A percentile compares a stretch with the other conserved stretches of the same genome.
Conservation (phyloP, 1,140 invertebrate genomes). For the Papilio glaucus region DNA sequence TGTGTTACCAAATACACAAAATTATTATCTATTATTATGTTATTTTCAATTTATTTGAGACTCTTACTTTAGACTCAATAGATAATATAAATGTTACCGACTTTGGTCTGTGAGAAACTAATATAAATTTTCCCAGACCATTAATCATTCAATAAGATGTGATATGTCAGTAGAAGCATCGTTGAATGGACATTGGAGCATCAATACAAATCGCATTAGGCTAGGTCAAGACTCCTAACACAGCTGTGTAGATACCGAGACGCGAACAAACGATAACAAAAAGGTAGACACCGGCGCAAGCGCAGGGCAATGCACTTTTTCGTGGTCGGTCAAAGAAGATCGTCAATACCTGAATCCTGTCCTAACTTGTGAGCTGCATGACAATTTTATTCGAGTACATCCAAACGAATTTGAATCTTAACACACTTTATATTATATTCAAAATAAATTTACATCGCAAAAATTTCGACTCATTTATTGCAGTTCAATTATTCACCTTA, state of each 20-base stretch:
- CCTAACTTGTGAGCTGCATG: constrained; percentile 63
- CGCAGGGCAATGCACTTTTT: constrained; percentile 78
- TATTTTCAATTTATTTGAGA: too few species aligned
- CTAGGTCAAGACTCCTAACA: constrained; percentile 79
- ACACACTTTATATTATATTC: background rate
- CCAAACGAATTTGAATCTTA: constrained; percentile 48
- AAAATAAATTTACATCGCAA: constrained; percentile 2
- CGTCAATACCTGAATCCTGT: constrained; percentile 56
- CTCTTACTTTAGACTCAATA: too few species aligned
- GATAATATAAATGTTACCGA: background rate
- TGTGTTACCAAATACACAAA: background rate
- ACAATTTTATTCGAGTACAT: constrained; percentile 49
- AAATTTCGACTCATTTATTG: constrained; percentile 36
- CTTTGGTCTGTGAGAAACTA: background rate
- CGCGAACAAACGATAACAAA: constrained; percentile 63
- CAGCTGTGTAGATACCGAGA: constrained; percentile 68
- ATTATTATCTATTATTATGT: background rate
- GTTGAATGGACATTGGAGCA: constrained; percentile 47
- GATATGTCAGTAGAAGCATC: constrained; percentile 20
- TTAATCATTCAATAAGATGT: constrained; percentile 28
- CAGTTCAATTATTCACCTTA: constrained; percentile 18
- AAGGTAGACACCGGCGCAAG: constrained; percentile 53
- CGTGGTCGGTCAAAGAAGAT: constrained; percentile 72
- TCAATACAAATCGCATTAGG: constrained; percentile 75
- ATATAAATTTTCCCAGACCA: background rate